Evolutionary conservation across 2,113 vertebrate species (phyloP), one percentile per base, ranked within the genome.

Genomic region (Seriola aureovittata): DNA sequence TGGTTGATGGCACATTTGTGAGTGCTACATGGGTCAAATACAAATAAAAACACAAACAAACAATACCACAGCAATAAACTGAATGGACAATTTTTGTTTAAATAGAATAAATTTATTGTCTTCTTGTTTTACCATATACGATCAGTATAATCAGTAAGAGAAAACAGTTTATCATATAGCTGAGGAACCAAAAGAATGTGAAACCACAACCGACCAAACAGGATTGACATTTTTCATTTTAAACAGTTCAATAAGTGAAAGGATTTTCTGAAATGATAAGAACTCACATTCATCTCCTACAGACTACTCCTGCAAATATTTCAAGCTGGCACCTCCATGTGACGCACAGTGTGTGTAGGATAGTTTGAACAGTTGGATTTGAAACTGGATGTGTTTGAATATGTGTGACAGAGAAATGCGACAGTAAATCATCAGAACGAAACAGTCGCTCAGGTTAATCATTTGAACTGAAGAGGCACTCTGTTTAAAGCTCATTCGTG

Each of bases 401-500:
- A 48, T 42, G 48, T 29, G 38, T 36, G 36, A 34, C 11, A 57
- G 10, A 23, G 9, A 62, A 36, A 63, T 62, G 9, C 12, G 14
- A 34, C 0, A 63, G 16, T 38, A 19, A 57, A 68, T 54, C 16
- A 32, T 59, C 23, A 21, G 11, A 46, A 21, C 21, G 10, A 34
- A 69, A 59, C n/a, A 40, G 25, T 34, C 17, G 40, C 19, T 52
- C 55, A 34, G 48, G 12, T 75, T 32, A 3, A 50, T 34, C 3
- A 59, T 25, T 38, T 78, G 23, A 68, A 54, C 42, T 23, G 25
- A 23, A 40, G 50, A 81, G 40, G 42, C 3, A 13, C 19, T 58
- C 32, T 48, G 25, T 60, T 82, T 32, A 32, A 70, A 38, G 52
- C 40, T 48, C 17, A 32, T 58, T 50, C 60, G 36, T 32, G n/a